A percentile compares a stretch with the other conserved stretches of the same genome.
Evolutionary conservation across 2,888 invertebrate species (phyloP).

Genomic region (Pachliopta kotzebuea): DNA sequence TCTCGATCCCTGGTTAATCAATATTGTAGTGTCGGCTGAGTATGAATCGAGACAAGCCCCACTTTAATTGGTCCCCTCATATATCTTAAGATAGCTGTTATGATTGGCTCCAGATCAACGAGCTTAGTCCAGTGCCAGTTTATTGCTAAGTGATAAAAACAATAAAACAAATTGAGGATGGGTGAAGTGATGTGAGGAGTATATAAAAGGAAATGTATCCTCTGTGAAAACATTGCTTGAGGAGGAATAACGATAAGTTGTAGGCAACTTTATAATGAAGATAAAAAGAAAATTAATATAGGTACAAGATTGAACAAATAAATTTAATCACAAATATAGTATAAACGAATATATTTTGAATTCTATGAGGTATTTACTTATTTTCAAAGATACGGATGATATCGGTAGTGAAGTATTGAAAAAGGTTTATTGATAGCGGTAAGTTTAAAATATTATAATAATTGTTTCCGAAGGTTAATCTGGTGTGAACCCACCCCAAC

Average conservation of each 20-base stretch:
- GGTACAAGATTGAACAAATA: no score
- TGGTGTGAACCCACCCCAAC: conserved; percentile 47
- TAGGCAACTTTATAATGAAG: no score
- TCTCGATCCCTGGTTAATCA: conserved; percentile 58
- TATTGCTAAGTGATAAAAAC: conserved; percentile 27
- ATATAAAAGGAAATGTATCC: not conserved
- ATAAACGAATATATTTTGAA: not conserved
- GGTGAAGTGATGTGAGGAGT: conserved; percentile 17
- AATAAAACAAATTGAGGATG: conserved; percentile 18
- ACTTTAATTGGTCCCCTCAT: conserved; percentile 59
- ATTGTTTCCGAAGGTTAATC: not conserved
- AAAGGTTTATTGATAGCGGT: not conserved
- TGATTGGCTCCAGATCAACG: conserved; percentile 46
- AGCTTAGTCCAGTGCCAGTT: conserved; percentile 35
- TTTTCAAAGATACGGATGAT: not conserved
- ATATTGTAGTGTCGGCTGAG: conserved; percentile 51
- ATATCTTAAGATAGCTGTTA: conserved; percentile 51
- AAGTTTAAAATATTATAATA: not conserved
- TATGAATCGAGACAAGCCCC: conserved; percentile 54
- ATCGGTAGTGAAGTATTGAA: not conserved
- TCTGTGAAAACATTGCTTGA: not conserved
- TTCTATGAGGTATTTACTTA: not conserved
- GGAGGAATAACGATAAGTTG: not conserved
- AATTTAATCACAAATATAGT: no score
- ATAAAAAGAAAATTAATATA: no score